Base-by-base conservation (phyloP, 2,888 invertebrate species). In the Copidosoma aretas region DNA sequence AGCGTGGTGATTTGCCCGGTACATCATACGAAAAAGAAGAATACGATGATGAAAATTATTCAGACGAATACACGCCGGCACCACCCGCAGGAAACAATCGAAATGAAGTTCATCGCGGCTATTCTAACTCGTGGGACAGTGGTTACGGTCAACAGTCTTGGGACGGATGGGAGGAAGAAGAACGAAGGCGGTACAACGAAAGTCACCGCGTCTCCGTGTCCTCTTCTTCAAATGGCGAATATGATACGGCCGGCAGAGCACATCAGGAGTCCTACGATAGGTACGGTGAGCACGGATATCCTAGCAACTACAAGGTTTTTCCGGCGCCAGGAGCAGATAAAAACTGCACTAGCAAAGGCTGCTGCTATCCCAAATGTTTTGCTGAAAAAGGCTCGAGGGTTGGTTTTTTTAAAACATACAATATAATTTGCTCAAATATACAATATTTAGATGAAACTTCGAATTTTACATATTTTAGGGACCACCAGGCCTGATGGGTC, bases 301-400 rank as follows among this genome's bases (percentile, higher is more conserved):
- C 84, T 1, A 85, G 85, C 70, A 87, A 85, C 75, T 87, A 86
- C 73, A 84, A 85, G 25, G 84, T 85, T 5, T 81, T 83, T 65
- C 86, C 87, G 1, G 83, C 86, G 22, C 85, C 86, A 4, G 84
- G 85, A 65, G 82, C 81, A 1, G 84, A 87, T 77, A 86, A 86
- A 57, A 90, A 91, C 77, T 91, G 91, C 76, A 84, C 76, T 0
- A 89, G 88, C 0, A 4, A 54, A 25, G 91, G 89, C 67, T 90
- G 90, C 77, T 94, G 94, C 79, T 88, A 89, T 52, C 93, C 94
- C 0, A 93, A 94, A 86, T 95, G 95, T 84, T 91, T 93, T 74
- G 94, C 95, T 1, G 93, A 94, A 84, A 95, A 95, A 84, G 95
- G 95, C 80, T 89, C 88, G 70, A 86, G 93, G 78, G 92, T 92